Evolutionary conservation across 2,797 vertebrate genomes (phyloP), one percentile per base, ranked within the genome.

Genomic region (Chiropotes sagulatus): DNA sequence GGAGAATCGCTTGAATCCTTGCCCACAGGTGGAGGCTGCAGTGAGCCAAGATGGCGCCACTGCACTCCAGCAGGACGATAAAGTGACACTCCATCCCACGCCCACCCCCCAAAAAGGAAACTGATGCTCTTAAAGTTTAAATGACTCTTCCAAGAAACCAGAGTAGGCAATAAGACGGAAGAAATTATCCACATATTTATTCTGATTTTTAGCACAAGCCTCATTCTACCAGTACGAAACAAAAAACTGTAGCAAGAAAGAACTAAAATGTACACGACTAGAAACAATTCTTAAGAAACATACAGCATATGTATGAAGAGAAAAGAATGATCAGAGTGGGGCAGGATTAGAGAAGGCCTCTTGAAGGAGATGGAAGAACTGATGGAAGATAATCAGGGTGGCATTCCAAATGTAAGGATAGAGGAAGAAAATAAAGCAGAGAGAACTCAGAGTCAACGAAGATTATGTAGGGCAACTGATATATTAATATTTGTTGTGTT

Each of bases 251-350:
- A 92, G 3, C 30, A 4, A 30, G 20, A 54, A 78, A 89, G 20
- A 90, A 44, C 57, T 64, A 82, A 90, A 70, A 79, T 26, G 41
- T 33, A 76, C 33, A 30, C 8, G 87, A 93, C n/a, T 75, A 70
- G 12, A 86, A 96, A 86, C 33, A 93, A 44, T 86, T 88, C 22
- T 93, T 90, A 61, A 88, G n/a, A 48, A 91, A 70, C 5, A 36
- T 17, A 64, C 30, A 64, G 17, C 30, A 90, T 28, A 39, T 39
- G 36, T 39, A 39, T 39, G 36, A 39, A 87, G 33, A 95, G 73
- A 72, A 89, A 64, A n/a, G 15, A 80, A 24, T 30, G 14, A 84
- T 61, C 19, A n/a, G 5, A 50, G n/a, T 64, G 10, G 19, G 8
- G 13, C 22, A 82, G 15, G 33, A 78, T 76, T 81, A 72, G 46